Conservation (phyloP, 2,113 vertebrate genomes). For the Peucedramus taeniatus region DNA sequence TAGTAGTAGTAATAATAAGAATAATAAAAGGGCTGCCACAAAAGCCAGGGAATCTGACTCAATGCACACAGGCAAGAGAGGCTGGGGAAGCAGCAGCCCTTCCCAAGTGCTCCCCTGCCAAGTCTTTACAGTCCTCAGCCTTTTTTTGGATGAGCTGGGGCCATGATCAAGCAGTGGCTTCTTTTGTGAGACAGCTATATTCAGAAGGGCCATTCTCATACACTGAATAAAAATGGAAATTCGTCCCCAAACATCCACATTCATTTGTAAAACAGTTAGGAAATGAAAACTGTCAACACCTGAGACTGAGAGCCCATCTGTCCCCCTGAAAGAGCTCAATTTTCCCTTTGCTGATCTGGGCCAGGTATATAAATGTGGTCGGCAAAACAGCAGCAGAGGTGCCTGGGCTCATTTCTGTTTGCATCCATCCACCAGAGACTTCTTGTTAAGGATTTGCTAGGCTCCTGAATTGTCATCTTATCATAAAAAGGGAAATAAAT, state of each 20-base stretch:
- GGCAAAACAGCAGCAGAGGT: background rate
- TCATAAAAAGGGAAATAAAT: constrained; percentile 41
- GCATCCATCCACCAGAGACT: constrained; percentile 32
- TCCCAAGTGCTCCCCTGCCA: background rate
- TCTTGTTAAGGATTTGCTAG: constrained; percentile 8
- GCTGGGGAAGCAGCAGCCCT: background rate
- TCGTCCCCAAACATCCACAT: constrained; percentile 14
- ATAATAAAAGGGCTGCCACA: background rate
- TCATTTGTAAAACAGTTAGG: constrained; percentile 22
- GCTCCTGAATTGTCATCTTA: constrained; percentile 27
- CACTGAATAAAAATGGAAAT: constrained; percentile 3
- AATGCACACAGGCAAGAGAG: background rate
- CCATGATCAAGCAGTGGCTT: background rate
- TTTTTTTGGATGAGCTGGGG: background rate
- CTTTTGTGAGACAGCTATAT: background rate
- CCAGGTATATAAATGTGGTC: constrained; percentile 9
- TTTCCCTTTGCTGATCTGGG: constrained; percentile 1
- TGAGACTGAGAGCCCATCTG: constrained; percentile 44
- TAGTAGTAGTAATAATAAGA: background rate
- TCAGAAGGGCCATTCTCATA: background rate
- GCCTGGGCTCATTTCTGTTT: constrained; percentile 35
- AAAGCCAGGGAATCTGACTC: background rate
- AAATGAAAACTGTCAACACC: constrained; percentile 39
- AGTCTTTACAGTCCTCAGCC: background rate
- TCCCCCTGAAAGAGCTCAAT: background rate